These are phyloP conservation scores for Fabriciana adippe DNA, from an alignment of 2,888 invertebrate species.

Conservation along the genomic window DNA sequence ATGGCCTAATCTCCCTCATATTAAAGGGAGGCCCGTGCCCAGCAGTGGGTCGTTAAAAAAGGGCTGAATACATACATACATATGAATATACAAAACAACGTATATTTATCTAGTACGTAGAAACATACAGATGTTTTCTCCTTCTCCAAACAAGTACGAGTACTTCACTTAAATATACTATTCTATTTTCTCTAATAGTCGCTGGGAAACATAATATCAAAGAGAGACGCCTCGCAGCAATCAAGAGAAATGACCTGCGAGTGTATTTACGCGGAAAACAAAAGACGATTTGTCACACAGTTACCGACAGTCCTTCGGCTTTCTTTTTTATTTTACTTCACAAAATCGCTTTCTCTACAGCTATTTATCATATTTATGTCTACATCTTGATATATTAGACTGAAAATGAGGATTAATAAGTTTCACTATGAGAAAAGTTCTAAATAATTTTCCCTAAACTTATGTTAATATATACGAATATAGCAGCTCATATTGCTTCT, in stretches of 20 bases:
- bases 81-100: no score
- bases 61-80: no score
- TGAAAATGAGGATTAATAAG: not conserved
- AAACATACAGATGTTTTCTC: no score
- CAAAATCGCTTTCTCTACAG: constrained; percentile 6
- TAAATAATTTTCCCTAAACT: no score
- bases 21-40: no score
- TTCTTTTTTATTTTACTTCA: constrained; percentile 17
- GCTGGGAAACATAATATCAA: constrained; percentile 7
- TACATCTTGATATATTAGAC: not conserved
- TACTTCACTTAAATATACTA: not conserved
- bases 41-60: no score
- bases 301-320: constrained; percentile 5
- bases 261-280: constrained; percentile 24
- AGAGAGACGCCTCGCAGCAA: constrained; percentile 1
- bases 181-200: constrained; percentile 1
- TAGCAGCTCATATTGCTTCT: no score
- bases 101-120: no score
- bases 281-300: constrained; percentile 25
- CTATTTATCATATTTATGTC: constrained; percentile 18
- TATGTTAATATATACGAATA: no score
- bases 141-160: no score
- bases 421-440: no score
- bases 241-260: constrained; percentile 27
- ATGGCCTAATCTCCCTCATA: no score